Base-by-base conservation (phyloP, 2,888 invertebrate genomes). In the Tenthredo livida region DNA sequence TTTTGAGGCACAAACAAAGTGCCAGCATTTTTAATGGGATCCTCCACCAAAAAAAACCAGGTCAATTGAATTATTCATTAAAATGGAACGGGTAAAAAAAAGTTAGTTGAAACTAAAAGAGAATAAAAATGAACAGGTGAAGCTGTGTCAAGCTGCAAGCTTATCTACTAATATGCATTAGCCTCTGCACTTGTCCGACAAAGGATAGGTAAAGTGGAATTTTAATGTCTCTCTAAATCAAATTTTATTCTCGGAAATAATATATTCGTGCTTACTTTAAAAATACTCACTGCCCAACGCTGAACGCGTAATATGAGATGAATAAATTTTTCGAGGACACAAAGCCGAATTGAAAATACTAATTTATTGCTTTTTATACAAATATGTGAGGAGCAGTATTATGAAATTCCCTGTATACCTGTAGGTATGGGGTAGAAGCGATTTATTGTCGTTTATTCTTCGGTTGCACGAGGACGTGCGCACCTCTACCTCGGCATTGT, bases 61-160 rank as follows among this genome's bases (percentile, higher is more conserved):
- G 86, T 88, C 87, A 86, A 89, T 89, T 88, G 87, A 87, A 87
- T 89, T 88, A 88, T 88, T 87, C 88, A 86, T 83, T 72, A 72
- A 50, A 73, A 72, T 40, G 77, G 33, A 54, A 77, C n/a, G 50
- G 54, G 54, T 29, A 50, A 77, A 77, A 54, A 54, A 77, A 77
- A 29, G 37, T 54, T n/a, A 50, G 54, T 47, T 33, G 29, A 54
- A 54, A 33, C 72, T 77, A 33, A 50, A 50, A 33, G 54, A 77
- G n/a, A 10, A 77, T 50, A 54, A 77, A 77, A 54, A 77, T 77
- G 29, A 73, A 73, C 40, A 43, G 43, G 43, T 54, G 77, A 54
- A 50, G 77, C 29, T 50, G 29, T 29, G 50, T 77, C 77, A 40
- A 77, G 77, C 77, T 21, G n/a, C 47, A 77, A 50, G 50, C 77